These are phyloP conservation scores for Tenodera sinensis DNA, from an alignment of 2,888 invertebrate genomes.

Conservation along the genomic window DNA sequence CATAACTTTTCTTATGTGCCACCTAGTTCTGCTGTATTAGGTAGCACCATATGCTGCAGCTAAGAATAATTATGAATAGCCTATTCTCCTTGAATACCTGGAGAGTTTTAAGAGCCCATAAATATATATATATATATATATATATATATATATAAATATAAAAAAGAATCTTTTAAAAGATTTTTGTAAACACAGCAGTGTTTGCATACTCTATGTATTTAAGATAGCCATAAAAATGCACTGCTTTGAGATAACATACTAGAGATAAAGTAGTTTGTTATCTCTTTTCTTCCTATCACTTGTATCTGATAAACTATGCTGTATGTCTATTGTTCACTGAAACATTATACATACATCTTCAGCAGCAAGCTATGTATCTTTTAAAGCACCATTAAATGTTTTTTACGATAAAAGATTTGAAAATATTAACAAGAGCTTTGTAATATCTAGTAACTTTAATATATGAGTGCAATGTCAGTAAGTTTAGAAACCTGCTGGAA, in stretches of 20 bases:
- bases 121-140: too few species aligned
- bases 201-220: neutral
- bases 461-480: too few species aligned
- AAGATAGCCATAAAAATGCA: neutral
- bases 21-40: neutral
- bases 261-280: neutral
- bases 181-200: neutral
- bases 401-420: too few species aligned
- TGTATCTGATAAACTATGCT: neutral
- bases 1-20: neutral
- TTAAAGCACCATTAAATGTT: neutral
- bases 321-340: neutral
- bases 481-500: too few species aligned
- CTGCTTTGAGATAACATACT: neutral
- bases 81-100: neutral
- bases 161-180: neutral
- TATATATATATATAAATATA: too few species aligned
- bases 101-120: neutral
- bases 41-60: neutral
- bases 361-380: neutral
- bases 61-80: neutral
- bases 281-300: neutral
- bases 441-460: too few species aligned
- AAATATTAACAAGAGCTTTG: too few species aligned
- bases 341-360: neutral